These are phyloP conservation scores for Pangasius sanitwongsei DNA, from an alignment of 2,797 vertebrate species.

Conservation along the genomic window DNA sequence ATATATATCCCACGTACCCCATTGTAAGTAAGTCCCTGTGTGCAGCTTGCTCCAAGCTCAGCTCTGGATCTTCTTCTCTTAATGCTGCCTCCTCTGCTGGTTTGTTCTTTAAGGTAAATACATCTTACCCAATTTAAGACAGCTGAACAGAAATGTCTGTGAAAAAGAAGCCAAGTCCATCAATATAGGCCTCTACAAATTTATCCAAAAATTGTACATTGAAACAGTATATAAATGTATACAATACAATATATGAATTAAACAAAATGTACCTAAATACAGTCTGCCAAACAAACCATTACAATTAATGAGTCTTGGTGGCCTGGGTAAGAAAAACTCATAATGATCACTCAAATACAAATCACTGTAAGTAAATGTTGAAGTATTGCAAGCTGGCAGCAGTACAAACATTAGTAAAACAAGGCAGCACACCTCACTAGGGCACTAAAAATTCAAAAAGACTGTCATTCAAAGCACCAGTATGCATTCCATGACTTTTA, in stretches of 20 bases:
- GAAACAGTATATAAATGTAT: not conserved
- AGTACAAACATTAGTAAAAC: conserved; percentile 17
- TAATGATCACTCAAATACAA: not conserved
- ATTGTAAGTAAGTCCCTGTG: conserved; percentile 53
- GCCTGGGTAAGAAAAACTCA: not conserved
- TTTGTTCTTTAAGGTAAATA: conserved; percentile 44
- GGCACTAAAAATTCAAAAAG: not conserved
- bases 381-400: not conserved
- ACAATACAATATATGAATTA: not conserved
- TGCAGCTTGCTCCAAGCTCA: conserved; percentile 41
- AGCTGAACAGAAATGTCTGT: conserved; percentile 33
- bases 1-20: conserved; percentile 53
- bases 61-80: conserved; percentile 11
- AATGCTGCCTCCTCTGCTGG: conserved; percentile 16
- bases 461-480: not conserved
- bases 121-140: conserved; percentile 9
- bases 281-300: conserved; percentile 14
- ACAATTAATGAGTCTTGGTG: not conserved
- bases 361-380: not conserved
- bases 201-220: not conserved
- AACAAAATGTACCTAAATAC: not conserved
- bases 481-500: conserved; percentile 9
- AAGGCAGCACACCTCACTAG: not conserved
- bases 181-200: conserved; percentile 49
- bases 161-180: conserved; percentile 41